Percentiles rank a stretch among this genome's conserved stretches.
Conservation (phyloP, 2,797 vertebrate genomes). For the Sylvilagus floridanus region DNA sequence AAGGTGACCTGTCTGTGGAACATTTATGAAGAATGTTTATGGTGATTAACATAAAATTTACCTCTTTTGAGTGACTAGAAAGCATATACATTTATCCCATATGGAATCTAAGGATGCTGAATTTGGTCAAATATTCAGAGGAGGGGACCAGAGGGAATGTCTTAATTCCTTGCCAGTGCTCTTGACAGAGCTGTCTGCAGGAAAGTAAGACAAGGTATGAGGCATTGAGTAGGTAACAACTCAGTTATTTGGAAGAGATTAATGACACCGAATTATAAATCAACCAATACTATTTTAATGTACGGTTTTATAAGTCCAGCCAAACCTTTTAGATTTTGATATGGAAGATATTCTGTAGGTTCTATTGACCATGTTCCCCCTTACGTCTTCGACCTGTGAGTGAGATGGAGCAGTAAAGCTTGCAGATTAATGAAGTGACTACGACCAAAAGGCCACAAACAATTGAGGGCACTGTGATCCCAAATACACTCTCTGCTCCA, state of each 20-base stretch:
- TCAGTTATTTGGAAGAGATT: neutral
- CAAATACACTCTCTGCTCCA: neutral
- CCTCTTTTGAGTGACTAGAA: neutral
- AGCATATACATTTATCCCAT: neutral
- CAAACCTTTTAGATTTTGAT: neutral
- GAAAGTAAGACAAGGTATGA: neutral
- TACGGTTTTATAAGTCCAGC: neutral
- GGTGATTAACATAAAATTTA: neutral
- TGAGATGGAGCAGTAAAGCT: neutral
- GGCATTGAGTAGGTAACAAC: neutral
- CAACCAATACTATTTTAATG: neutral
- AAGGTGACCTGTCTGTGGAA: neutral
- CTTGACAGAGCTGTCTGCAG: neutral
- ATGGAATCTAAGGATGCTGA: neutral
- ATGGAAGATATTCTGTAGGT: neutral
- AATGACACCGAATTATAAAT: neutral
- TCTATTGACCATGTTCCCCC: neutral
- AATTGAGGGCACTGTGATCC: neutral
- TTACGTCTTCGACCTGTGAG: neutral
- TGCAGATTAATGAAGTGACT: neutral
- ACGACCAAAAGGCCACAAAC: neutral
- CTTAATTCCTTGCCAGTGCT: neutral
- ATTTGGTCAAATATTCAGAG: neutral
- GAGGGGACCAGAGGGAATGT: neutral
- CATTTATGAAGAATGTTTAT: neutral